phyloP scores from a whole-genome alignment of 2,888 invertebrate genomes.

The Danaus chrysippus region DNA sequence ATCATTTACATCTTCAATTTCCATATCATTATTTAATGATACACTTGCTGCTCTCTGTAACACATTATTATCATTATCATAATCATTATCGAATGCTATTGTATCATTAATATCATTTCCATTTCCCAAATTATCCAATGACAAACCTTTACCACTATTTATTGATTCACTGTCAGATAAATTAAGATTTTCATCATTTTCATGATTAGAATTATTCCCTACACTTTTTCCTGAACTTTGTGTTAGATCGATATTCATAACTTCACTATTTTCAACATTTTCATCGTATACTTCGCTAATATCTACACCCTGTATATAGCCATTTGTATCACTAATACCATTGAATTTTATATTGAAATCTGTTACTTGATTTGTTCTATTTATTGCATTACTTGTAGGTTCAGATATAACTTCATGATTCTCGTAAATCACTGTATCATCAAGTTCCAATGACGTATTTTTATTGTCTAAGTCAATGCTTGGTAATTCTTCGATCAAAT shows the following conservation, averaged over 20 bases:
- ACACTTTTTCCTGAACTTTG: not conserved
- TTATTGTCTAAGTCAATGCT: constrained; percentile 41
- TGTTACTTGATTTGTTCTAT: not conserved
- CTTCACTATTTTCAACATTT: constrained; percentile 6
- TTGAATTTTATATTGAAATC: not conserved
- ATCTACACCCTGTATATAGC: not conserved
- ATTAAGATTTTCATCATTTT: not conserved
- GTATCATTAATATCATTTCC: constrained; percentile 9
- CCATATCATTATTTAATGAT: no score
- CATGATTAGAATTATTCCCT: not conserved
- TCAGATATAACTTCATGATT: constrained; percentile 16
- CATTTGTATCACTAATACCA: no score
- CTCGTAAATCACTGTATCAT: constrained; percentile 45
- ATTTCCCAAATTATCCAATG: not conserved
- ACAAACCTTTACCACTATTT: not conserved
- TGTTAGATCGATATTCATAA: not conserved
- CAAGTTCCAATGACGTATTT: constrained; percentile 30
- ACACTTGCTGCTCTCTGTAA: no score
- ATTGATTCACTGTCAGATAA: no score
- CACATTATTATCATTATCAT: no score
- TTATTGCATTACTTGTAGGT: not conserved
- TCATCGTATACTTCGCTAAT: not conserved
- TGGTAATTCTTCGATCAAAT: constrained; percentile 51
- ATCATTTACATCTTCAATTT: no score
- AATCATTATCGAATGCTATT: no score